Conservation (phyloP, 2,797 vertebrate species). For the Ciconia nigra region DNA sequence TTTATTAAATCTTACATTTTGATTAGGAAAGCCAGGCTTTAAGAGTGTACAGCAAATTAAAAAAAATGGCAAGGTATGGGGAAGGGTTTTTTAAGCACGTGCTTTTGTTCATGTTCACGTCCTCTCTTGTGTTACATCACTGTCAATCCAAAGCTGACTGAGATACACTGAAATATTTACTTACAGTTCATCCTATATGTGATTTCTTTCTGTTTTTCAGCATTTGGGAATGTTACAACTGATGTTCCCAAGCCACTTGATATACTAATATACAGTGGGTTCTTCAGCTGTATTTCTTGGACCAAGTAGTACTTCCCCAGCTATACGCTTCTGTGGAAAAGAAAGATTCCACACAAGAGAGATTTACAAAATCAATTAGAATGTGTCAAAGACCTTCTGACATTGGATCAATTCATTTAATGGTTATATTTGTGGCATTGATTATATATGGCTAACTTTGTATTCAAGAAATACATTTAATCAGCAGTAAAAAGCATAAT, state of each 20-base stretch:
- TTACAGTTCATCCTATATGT: neutral
- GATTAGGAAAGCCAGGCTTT: slow-evolving; percentile 68
- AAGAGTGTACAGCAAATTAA: slow-evolving; percentile 22
- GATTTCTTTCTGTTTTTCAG: neutral
- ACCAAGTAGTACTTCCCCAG: neutral
- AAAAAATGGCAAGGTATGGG: neutral
- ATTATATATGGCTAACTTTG: neutral
- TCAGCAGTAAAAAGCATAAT: neutral
- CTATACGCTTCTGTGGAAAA: neutral
- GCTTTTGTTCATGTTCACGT: neutral
- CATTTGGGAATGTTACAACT: neutral
- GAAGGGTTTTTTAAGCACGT: neutral
- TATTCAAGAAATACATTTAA: neutral
- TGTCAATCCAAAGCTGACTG: neutral
- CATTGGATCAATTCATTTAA: neutral
- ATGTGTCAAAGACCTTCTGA: neutral
- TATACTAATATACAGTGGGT: neutral
- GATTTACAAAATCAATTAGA: neutral
- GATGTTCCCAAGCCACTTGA: neutral
- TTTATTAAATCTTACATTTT: slow-evolving; percentile 76
- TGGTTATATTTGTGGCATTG: neutral
- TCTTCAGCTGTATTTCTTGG: neutral
- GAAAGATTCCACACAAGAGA: neutral
- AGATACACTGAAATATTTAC: neutral
- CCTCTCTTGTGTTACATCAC: neutral